A percentile compares a stretch with the other conserved stretches of the same genome.
These are phyloP conservation scores for Oryzaephilus surinamensis DNA, from an alignment of 1,140 invertebrate genomes.

Conservation along the genomic window DNA sequence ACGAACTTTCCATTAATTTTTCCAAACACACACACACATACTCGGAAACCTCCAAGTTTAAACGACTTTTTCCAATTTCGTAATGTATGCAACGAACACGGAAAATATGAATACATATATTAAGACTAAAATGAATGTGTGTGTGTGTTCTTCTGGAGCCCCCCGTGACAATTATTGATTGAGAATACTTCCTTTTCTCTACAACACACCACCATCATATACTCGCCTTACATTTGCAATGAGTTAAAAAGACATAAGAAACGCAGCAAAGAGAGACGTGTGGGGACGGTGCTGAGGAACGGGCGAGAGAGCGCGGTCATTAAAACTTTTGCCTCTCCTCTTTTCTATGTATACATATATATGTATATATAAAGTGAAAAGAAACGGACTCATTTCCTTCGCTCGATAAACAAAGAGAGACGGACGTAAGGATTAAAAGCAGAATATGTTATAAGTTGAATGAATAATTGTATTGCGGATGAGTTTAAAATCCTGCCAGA, in stretches of 20 bases:
- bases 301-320: conserved; percentile 30
- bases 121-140: conserved; percentile 17
- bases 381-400: conserved; percentile 32
- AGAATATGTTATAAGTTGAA: conserved; percentile 36
- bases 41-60: too few relatives aligned
- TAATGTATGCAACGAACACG: too few relatives aligned
- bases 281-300: too few relatives aligned
- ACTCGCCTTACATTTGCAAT: conserved; percentile 32
- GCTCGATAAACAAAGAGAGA: conserved; percentile 32
- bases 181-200: conserved; percentile 34
- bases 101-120: too few relatives aligned
- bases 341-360: too few relatives aligned
- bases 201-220: too few relatives aligned
- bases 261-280: background rate
- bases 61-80: too few relatives aligned
- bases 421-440: conserved; percentile 32
- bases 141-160: conserved; percentile 16
- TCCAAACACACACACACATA: too few relatives aligned
- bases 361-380: too few relatives aligned
- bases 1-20: too few relatives aligned
- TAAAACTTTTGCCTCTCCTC: conserved; percentile 32
- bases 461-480: conserved; percentile 35
- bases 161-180: conserved; percentile 36
- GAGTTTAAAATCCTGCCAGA: conserved; percentile 34
- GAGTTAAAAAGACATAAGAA: conserved; percentile 29